phyloP scores from a whole-genome alignment of 2,888 invertebrate species.

The Synergus japonicus region DNA sequence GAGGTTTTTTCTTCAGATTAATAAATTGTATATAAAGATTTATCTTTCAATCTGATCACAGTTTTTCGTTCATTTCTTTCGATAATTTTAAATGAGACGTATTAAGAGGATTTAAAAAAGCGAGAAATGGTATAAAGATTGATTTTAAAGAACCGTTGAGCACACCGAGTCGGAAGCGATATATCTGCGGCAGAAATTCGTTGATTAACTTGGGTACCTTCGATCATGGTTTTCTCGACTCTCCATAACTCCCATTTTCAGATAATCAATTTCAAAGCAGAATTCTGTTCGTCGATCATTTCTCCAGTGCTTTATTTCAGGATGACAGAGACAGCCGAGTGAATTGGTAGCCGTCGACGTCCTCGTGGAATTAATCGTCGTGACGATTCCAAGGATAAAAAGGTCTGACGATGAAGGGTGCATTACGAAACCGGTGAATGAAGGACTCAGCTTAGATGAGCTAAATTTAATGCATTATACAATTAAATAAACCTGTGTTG shows the following conservation, averaged over 20 bases:
- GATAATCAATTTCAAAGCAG: constrained; percentile 21
- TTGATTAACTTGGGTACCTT: background rate
- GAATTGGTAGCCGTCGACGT: constrained; percentile 60
- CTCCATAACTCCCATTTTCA: constrained; percentile 2
- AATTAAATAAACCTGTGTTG: background rate
- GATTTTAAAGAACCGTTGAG: background rate
- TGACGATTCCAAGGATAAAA: constrained; percentile 62
- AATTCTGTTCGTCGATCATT: constrained; percentile 25
- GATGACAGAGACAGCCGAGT: constrained; percentile 59
- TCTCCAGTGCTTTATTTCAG: constrained; percentile 46
- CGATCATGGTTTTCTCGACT: constrained; percentile 6
- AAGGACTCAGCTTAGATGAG: constrained; percentile 51
- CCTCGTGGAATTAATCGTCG: constrained; percentile 64
- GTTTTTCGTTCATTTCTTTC: too few species aligned
- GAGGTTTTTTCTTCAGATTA: too few species aligned
- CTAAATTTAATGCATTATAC: constrained; percentile 3
- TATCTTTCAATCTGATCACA: too few species aligned
- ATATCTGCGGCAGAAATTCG: background rate
- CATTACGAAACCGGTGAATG: constrained; percentile 67
- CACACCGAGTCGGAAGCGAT: background rate
- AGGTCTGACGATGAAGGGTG: constrained; percentile 70
- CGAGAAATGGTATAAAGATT: background rate
- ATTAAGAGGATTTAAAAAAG: too few species aligned
- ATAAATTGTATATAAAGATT: too few species aligned
- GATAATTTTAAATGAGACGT: too few species aligned